Evolutionary conservation across 2,888 invertebrate genomes (phyloP), one percentile per base, ranked within the genome.

Genomic region (Mesorhabditis sp.): DNA sequence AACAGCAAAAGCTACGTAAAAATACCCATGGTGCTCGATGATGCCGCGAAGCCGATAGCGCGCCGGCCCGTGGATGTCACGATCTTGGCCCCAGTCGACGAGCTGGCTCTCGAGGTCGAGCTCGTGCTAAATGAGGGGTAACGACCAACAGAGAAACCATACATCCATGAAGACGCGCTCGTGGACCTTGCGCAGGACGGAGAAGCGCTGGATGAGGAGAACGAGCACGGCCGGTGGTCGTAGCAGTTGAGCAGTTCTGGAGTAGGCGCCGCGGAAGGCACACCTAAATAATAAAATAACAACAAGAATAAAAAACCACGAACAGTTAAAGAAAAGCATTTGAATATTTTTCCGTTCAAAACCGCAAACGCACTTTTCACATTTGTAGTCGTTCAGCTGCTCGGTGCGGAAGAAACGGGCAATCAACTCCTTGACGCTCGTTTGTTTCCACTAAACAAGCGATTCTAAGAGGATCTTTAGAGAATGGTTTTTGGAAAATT

Each of bases 131-230:
- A 50, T 50, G 1, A 50, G 7, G 2, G 10, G 58, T n/a, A 13
- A 50, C 2, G 58, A 50, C 10, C 28, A 28, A 28, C 28, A 28
- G 28, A 28, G 2, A 28, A 28, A 28, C 1, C 58, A 13, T n/a
- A 50, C 58, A 50, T 50, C n/a, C n/a, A n/a, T 10, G 10, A 50
- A n/a, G 10, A 50, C 58, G 7, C n/a, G 58, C 10, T 50, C 58
- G 58, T n/a, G 58, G 10, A 50, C 58, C n/a, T 50, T 50, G 7
- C 58, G 58, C 10, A 50, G 58, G 58, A 50, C 7, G 7, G 58
- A 50, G 68, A 81, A 81, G 5, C 81, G 67, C 69, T 83, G 82
- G 45, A 81, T 63, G 43, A 82, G 81, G 13, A 81, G 72, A 45
- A 81, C 71, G 44, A 81, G 72, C 7, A 83, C 78, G 0, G 71